Evolutionary conservation across 2,797 vertebrate species (phyloP).

Genomic region (Tachyglossus aculeatus): DNA sequence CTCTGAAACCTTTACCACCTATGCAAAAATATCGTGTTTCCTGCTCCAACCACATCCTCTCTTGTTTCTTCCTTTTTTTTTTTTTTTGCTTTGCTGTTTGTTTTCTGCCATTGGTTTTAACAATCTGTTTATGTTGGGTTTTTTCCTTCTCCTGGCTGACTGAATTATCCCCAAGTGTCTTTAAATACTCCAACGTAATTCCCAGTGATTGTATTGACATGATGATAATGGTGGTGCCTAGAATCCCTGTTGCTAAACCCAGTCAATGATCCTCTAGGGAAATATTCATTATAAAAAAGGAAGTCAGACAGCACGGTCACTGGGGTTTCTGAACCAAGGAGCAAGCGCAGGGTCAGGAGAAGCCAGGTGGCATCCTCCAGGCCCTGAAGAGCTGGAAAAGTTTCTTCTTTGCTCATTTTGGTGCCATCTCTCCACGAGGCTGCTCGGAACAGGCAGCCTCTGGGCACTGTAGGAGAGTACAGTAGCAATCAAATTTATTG

Average conservation of each 20-base stretch:
- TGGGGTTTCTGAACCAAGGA: constrained; percentile 1
- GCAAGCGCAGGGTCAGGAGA: neutral
- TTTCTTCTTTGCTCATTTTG: no score
- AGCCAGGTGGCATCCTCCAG: neutral
- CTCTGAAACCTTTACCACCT: constrained; percentile 19
- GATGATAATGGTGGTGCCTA: constrained; percentile 24
- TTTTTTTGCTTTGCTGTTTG: neutral
- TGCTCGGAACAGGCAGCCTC: no score
- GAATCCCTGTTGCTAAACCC: constrained; percentile 38
- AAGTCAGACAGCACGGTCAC: constrained; percentile 7
- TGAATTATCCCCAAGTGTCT: constrained; percentile 51
- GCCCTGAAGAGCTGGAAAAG: no score
- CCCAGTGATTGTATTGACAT: constrained; percentile 48
- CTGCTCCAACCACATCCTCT: neutral
- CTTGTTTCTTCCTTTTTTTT: neutral
- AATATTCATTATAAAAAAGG: constrained; percentile 1
- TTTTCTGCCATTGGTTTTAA: constrained; percentile 44
- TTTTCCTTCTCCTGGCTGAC: constrained; percentile 27
- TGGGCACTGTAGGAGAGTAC: no score
- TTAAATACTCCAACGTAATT: constrained; percentile 52
- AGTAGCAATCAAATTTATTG: no score
- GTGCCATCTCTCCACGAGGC: no score
- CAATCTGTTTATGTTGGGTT: constrained; percentile 38
- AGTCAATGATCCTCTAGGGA: constrained; percentile 38
- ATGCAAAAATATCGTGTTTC: constrained; percentile 42